Evolutionary conservation across 2,888 invertebrate genomes (phyloP).

Genomic region (Nymphalis c-album): DNA sequence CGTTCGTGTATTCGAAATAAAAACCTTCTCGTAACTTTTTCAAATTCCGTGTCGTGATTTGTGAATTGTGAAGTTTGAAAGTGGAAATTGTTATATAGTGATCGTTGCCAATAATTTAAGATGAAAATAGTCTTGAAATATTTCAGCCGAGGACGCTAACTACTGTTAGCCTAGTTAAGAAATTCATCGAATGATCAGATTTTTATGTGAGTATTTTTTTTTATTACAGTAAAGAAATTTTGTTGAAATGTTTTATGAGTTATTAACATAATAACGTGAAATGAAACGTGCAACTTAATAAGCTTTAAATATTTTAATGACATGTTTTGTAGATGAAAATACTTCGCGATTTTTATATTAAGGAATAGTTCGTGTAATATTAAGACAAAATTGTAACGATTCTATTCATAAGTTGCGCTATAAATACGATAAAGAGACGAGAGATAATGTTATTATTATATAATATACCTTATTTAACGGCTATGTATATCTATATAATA

Average conservation of each 20-base stretch:
- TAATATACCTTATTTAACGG: too few species aligned
- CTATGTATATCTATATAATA: too few species aligned
- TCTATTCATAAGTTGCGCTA: too few species aligned
- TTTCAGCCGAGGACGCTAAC: conserved; percentile 25
- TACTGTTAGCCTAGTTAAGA: conserved; percentile 12
- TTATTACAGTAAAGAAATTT: neutral
- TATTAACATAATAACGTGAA: neutral
- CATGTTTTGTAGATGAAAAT: too few species aligned
- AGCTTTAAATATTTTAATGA: neutral
- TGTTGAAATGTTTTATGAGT: neutral
- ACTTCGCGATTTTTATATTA: too few species aligned
- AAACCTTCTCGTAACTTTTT: conserved; percentile 27
- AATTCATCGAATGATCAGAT: conserved; percentile 2
- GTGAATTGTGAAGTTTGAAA: conserved; percentile 29
- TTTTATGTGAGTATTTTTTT: conserved; percentile 4
- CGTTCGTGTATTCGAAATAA: neutral
- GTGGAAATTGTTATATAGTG: conserved; percentile 32
- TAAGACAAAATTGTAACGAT: too few species aligned
- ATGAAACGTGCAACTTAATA: neutral
- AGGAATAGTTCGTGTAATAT: too few species aligned
- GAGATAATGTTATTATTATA: too few species aligned
- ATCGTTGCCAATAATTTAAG: conserved; percentile 33
- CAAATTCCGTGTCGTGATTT: conserved; percentile 24
- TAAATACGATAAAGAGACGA: too few species aligned
- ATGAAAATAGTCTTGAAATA: conserved; percentile 30